Percentiles rank a stretch among this genome's conserved stretches.
These are phyloP conservation scores for Anas bahamensis DNA, from an alignment of 2,797 vertebrate species.

Conservation along the genomic window DNA sequence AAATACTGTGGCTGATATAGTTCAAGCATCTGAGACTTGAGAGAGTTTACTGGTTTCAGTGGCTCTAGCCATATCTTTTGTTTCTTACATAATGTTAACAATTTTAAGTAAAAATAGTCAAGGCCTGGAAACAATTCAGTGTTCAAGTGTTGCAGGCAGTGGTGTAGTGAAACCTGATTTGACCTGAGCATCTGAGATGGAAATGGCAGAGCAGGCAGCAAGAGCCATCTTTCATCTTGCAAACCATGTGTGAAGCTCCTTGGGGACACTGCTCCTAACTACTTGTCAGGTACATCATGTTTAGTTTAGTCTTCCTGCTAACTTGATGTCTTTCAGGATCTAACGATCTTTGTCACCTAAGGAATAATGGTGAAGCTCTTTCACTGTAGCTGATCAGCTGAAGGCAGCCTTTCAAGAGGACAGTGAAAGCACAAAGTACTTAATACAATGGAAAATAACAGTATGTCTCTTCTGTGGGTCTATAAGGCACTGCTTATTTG, in stretches of 20 bases:
- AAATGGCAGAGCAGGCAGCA: not conserved
- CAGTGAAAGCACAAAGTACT: not conserved
- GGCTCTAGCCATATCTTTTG: not conserved
- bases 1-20: fast-evolving
- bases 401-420: not conserved
- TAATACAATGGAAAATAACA: not conserved
- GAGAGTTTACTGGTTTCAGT: not conserved
- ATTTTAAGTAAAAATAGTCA: not conserved
- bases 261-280: no score
- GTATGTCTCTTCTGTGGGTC: not conserved
- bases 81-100: not conserved
- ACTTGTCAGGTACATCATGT: not conserved
- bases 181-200: not conserved
- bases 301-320: not conserved
- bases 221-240: not conserved
- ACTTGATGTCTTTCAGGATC: not conserved
- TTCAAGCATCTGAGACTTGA: not conserved
- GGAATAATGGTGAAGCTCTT: not conserved
- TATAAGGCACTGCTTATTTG: not conserved
- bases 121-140: not conserved
- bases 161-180: not conserved
- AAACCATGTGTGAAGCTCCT: not conserved
- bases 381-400: not conserved
- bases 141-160: not conserved
- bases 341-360: not conserved